Base-by-base conservation (phyloP, 2,797 vertebrate species). In the Tangara arthus region DNA sequence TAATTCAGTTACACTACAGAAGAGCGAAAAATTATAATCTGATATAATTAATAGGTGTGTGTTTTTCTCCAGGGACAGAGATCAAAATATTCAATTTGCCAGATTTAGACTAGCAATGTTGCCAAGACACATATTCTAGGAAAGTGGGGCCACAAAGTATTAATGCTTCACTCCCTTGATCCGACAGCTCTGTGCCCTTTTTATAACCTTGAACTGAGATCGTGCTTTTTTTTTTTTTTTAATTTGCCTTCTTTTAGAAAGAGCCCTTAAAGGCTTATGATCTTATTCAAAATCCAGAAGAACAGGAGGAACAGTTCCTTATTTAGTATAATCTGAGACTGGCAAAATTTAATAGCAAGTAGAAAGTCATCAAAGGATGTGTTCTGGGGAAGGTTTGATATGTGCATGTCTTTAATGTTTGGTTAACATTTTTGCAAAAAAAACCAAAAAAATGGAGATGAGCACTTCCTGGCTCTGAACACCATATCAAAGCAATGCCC, bases 21-120 rank as follows among this genome's bases (percentile, higher is more conserved):
- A 90, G 77, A 90, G 42, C 89, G 65, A 81, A 92, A 96, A 69
- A 85, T 34, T 83, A 76, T 92, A 56, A 95, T 86, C 85, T 52
- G 49, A 77, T 83, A 56, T 69, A 65, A 91, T 93, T 69, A 65
- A 87, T 93, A 95, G 37, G 28, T 66, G 37, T 17, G 6, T 37
- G 12, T 41, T 90, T 93, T 96, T 88, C 68, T 69, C 37, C 37
- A 65, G 68, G 41, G 66, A 85, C 24, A 64, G 78, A 87, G n/a
- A 85, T 73, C 46, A 86, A 95, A 91, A 94, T 93, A 89, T 3
- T 83, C 46, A 53, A n/a, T 90, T 91, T 94, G 23, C 82, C 60
- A 61, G 53, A 78, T 85, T 86, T 91, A 91, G 57, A 64, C 50
- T 66, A 72, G 32, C 42, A 32, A 55, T 57, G 47, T 82, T 88